Base-by-base conservation (phyloP, 2,888 invertebrate species). In the Epistrophe grossulariae region DNA sequence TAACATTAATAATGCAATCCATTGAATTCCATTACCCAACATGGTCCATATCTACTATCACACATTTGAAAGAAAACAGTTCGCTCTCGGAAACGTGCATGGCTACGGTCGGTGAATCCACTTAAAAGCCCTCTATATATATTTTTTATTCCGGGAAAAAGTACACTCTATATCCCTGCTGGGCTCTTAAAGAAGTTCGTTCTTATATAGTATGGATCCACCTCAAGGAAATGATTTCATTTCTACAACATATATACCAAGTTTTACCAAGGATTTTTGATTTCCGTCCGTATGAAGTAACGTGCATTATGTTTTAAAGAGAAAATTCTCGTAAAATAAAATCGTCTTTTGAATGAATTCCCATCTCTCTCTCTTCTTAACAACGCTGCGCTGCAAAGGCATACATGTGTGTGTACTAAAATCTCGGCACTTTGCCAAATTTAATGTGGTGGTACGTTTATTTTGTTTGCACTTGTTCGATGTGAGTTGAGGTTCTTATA, bases 401-500 rank as follows among this genome's bases (percentile, higher is more conserved):
- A 38, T 2, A 31, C 9, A 40, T 40, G 11, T 62, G 45, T 17
- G 68, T 59, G 59, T 70, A 57, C 35, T 73, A 50, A 81, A 81
- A 85, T 85, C 84, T 85, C 81, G 81, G 84, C 81, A 81, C 72
- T 85, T 78, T 85, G 84, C 81, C 84, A 84, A 77, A 81, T 73
- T 84, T 84, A 28, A 84, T 81, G 71, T 81, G 35, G 71, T 81
- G 35, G 50, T 52, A 71, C 55, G 78, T 43, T 85, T 85, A 81
- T 85, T 81, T 70, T 73, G 81, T 78, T 68, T 78, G 84, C 74
- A 70, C 31, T 11, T 79, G 57, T 70, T 68, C 35, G 17, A 31
- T 66, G 35, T 24, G 24, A 24, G 24, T 3, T 48, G 79, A 64
- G 52, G 38, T 81, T 35, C 71, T 68, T 70, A 35, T 55, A 28